These are phyloP conservation scores for Melieria crassipennis DNA, from an alignment of 2,888 invertebrate genomes.

Conservation along the genomic window DNA sequence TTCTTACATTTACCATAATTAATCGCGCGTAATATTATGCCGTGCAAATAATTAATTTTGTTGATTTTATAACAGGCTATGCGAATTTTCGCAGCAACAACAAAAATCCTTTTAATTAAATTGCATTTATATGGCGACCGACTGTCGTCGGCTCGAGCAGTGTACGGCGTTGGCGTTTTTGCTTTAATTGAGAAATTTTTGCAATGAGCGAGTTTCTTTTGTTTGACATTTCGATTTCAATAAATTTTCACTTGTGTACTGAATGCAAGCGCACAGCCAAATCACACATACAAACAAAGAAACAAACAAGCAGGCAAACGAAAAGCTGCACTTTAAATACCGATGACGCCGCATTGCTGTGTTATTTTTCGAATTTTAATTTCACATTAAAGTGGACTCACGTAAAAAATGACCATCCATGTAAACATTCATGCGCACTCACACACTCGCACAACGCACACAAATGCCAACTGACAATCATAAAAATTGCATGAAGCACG, in stretches of 20 bases:
- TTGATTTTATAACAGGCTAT: background rate
- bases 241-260: background rate
- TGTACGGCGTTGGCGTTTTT: background rate
- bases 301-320: background rate
- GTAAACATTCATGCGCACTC: no score
- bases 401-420: no score
- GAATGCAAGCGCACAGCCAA: background rate
- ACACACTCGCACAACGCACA: no score
- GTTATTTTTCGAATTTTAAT: no score
- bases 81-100: no score
- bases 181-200: constrained; percentile 2
- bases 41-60: constrained; percentile 1
- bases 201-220: background rate
- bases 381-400: no score
- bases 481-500: no score
- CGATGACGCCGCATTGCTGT: no score
- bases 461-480: no score
- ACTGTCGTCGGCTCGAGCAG: background rate
- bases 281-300: background rate
- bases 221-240: constrained; percentile 1
- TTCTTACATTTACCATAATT: constrained; percentile 1
- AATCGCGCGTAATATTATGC: constrained; percentile 7
- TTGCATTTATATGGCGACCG: background rate
- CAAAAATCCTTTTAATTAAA: background rate
- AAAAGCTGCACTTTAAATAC: no score